Percentiles rank a stretch among this genome's conserved stretches.
These are phyloP conservation scores for rat (Rattus norvegicus) DNA, from an alignment of 2,113 vertebrate species.

Conservation along the genomic window DNA sequence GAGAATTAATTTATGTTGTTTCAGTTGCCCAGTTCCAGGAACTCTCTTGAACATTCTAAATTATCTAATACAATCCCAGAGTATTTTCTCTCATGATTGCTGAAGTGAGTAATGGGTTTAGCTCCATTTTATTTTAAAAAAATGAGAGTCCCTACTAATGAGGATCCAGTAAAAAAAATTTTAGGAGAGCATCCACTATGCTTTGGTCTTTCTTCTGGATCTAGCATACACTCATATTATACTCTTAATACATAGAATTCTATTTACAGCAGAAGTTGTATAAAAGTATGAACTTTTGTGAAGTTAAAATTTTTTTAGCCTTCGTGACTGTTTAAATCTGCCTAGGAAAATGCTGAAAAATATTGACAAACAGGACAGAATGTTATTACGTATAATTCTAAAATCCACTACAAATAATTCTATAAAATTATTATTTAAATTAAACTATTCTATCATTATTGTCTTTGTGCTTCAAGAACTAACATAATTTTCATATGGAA, in stretches of 20 bases:
- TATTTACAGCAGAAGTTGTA: neutral
- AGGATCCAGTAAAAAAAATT: neutral
- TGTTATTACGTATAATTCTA: neutral
- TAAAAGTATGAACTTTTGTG: neutral
- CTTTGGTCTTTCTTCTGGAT: neutral
- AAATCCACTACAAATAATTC: neutral
- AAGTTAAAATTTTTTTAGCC: neutral
- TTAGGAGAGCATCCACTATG: accelerated
- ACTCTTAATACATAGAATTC: neutral
- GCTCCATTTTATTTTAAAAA: neutral
- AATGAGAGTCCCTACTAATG: neutral
- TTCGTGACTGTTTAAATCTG: neutral
- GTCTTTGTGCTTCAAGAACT: neutral
- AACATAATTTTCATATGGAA: neutral
- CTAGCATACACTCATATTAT: neutral
- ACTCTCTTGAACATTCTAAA: neutral
- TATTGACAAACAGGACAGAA: neutral
- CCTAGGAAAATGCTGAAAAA: neutral
- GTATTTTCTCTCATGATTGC: neutral
- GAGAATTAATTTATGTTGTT: neutral
- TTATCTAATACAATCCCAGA: neutral
- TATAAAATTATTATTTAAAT: neutral
- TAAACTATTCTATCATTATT: neutral
- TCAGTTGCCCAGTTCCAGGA: neutral
- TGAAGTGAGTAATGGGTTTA: neutral